A percentile compares a stretch with the other conserved stretches of the same genome.
Evolutionary conservation across 2,797 vertebrate species (phyloP).

Genomic region (Molossus molossus): DNA sequence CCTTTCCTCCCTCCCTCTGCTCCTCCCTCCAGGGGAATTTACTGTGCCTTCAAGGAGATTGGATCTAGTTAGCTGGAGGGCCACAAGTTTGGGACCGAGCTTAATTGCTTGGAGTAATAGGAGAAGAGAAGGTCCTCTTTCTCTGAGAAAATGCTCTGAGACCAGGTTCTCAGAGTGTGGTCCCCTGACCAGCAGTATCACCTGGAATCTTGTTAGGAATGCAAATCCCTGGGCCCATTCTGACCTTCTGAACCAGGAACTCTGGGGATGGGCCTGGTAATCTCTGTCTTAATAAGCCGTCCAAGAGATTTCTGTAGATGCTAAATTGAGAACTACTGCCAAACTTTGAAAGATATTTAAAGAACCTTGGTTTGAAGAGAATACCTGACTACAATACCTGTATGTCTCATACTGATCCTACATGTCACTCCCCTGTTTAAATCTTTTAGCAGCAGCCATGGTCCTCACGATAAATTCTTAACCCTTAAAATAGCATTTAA

Average conservation of each 20-base stretch:
- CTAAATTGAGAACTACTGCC: background rate
- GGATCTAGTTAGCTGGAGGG: slow-evolving; percentile 36
- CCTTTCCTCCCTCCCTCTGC: no score
- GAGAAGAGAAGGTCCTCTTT: background rate
- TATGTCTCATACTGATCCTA: background rate
- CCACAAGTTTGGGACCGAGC: background rate
- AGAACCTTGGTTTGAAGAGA: background rate
- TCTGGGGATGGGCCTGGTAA: background rate
- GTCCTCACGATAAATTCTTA: background rate
- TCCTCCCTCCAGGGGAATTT: background rate
- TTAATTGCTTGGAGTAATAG: background rate
- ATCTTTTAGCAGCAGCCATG: background rate
- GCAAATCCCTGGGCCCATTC: background rate
- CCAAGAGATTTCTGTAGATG: background rate
- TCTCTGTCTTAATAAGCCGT: background rate
- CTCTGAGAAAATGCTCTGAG: background rate
- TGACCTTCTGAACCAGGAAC: background rate
- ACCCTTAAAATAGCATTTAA: background rate
- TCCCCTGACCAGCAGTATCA: background rate
- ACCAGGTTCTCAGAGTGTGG: background rate
- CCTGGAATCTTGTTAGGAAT: background rate
- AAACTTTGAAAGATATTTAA: slow-evolving; percentile 11
- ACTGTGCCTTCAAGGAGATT: slow-evolving; percentile 10
- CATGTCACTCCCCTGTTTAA: background rate
- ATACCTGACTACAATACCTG: background rate